Percentiles rank a stretch among this genome's conserved stretches.
These are phyloP conservation scores for Piscicola geometra DNA, from an alignment of 2,888 invertebrate genomes.

Conservation along the genomic window DNA sequence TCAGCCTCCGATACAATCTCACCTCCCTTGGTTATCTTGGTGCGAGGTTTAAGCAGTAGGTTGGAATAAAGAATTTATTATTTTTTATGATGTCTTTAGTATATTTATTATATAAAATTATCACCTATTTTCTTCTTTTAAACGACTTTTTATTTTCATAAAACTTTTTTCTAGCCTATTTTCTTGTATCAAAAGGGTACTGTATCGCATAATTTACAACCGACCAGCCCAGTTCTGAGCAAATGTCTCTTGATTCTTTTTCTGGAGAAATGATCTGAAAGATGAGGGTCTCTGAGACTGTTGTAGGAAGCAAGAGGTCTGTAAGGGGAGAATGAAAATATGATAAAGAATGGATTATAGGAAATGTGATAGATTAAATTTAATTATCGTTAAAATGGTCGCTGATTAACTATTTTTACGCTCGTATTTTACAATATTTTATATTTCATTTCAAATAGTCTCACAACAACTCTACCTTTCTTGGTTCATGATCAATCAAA, in stretches of 20 bases:
- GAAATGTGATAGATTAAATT: too few species aligned
- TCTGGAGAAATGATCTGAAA: constrained; percentile 53
- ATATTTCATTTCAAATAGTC: not conserved
- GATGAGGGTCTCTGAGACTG: constrained; percentile 53
- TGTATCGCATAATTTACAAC: too few species aligned
- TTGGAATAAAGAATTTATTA: not conserved
- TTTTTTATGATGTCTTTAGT: not conserved
- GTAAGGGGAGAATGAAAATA: too few species aligned
- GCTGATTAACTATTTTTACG: too few species aligned
- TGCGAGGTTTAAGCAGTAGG: not conserved
- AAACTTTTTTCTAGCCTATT: too few species aligned
- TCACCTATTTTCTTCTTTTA: too few species aligned
- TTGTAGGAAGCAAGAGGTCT: constrained; percentile 55
- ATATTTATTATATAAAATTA: not conserved
- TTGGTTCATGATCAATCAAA: not conserved
- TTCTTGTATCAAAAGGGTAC: too few species aligned
- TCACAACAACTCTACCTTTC: not conserved
- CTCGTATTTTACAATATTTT: too few species aligned
- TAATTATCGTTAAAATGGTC: too few species aligned
- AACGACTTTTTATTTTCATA: too few species aligned
- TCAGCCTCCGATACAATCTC: constrained; percentile 52
- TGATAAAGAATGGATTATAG: too few species aligned
- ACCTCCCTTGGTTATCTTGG: constrained; percentile 50
- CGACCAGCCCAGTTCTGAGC: constrained; percentile 52
- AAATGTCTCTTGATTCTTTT: constrained; percentile 52